Percentiles rank a stretch among this genome's conserved stretches.
Evolutionary conservation across 2,888 invertebrate genomes (phyloP).

Genomic region (Megaustenia siamemsis): DNA sequence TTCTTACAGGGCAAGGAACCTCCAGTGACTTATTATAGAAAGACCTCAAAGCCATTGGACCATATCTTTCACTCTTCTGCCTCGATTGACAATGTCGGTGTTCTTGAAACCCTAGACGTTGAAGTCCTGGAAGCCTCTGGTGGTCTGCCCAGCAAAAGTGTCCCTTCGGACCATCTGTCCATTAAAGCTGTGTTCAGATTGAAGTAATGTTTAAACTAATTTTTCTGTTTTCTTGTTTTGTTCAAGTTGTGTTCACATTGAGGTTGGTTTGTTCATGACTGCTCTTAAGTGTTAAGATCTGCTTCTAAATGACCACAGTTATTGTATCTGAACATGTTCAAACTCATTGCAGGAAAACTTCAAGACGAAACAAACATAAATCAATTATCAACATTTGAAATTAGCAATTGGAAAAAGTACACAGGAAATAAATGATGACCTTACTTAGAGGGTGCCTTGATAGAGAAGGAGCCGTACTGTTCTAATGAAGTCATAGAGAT

Average conservation of each 20-base stretch:
- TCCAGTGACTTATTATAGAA: slow-evolving; percentile 66
- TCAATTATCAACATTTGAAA: too few relatives aligned
- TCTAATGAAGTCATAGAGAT: too few relatives aligned
- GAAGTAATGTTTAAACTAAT: slow-evolving; percentile 24
- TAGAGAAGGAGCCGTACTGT: too few relatives aligned
- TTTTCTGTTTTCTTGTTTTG: slow-evolving; percentile 5
- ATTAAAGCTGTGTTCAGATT: slow-evolving; percentile 68
- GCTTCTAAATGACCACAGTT: neutral
- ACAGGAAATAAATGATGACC: too few relatives aligned
- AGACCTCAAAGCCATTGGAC: slow-evolving; percentile 69
- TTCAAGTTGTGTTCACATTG: slow-evolving; percentile 24
- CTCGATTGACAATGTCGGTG: slow-evolving; percentile 70
- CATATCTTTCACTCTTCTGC: slow-evolving; percentile 75
- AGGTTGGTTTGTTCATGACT: neutral
- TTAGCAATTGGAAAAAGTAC: too few relatives aligned
- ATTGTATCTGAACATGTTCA: neutral
- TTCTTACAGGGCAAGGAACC: slow-evolving; percentile 74
- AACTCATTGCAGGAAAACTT: too few relatives aligned
- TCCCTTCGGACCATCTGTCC: slow-evolving; percentile 79
- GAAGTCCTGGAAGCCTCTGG: slow-evolving; percentile 64
- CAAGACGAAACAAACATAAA: too few relatives aligned
- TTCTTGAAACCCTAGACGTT: slow-evolving; percentile 66
- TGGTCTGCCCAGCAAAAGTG: slow-evolving; percentile 72
- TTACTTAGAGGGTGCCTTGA: too few relatives aligned
- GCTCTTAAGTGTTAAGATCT: slow-evolving; percentile 2